phyloP scores from a whole-genome alignment of 1,140 invertebrate genomes.

The Acyrthosiphon pisum region DNA sequence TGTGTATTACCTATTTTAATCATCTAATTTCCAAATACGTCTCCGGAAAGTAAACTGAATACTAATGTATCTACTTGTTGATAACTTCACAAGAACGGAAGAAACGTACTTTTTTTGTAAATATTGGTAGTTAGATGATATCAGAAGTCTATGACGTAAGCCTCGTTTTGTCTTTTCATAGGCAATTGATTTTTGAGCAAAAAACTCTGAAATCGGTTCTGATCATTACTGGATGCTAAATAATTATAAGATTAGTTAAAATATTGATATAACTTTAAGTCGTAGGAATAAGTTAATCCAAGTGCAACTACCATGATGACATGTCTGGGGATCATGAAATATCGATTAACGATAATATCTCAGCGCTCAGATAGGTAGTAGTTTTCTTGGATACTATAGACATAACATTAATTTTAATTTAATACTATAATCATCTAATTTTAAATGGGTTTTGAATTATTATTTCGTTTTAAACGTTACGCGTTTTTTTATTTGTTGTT shows the following conservation, averaged over 20 bases:
- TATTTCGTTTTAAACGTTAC: constrained; percentile 43
- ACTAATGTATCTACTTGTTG: neutral
- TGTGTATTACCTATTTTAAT: neutral
- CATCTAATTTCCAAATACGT: neutral
- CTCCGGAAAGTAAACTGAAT: neutral
- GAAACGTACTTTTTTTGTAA: neutral
- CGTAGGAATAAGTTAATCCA: neutral
- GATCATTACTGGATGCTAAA: neutral
- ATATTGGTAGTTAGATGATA: constrained; percentile 5
- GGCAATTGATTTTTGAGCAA: neutral
- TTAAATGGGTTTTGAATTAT: constrained; percentile 53
- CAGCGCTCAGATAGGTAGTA: neutral
- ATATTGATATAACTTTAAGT: neutral
- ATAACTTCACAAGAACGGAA: neutral
- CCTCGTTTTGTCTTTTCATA: neutral
- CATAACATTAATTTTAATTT: neutral
- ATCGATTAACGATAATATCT: neutral
- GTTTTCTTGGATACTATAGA: neutral
- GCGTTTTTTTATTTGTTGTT: constrained; percentile 43
- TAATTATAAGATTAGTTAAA: neutral
- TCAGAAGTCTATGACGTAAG: neutral
- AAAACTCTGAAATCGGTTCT: neutral
- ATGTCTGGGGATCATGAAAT: neutral
- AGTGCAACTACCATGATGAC: neutral
- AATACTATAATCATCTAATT: constrained; percentile 25